Base-by-base conservation (phyloP, 1,140 invertebrate species). In the Trachymyrmex septentrionalis region DNA sequence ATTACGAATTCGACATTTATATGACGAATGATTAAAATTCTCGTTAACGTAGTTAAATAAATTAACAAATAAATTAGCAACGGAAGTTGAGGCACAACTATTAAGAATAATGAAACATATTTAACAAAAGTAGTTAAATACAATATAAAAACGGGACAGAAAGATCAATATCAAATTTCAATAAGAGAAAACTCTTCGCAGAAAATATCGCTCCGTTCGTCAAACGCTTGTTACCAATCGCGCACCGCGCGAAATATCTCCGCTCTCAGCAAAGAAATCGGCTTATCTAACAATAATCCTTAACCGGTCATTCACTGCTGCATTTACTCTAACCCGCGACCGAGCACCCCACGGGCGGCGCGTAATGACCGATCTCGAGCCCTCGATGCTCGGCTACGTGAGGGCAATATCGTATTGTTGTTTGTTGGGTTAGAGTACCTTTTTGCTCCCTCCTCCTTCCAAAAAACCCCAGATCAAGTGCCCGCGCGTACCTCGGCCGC, bases 321-420 rank as follows among this genome's bases (percentile, higher is more conserved):
- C 59, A 67, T 64, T 64, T 78, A 50, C 61, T 63, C 48, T 78
- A 78, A 64, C 73, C 19, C 59, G 59, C 82, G 63, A 55, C 21
- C 64, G 64, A 81, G 64, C 64, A 53, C 53, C 67, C 80, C 67
- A 82, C 67, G 34, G 53, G 75, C 66, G 75, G 80, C 85, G 89
- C 88, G 91, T 93, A 93, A 93, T 93, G 92, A 90, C 76, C 90
- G 92, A 93, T 92, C 86, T 84, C 87, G 86, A 88, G 85, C 87
- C 86, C 73, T 88, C 89, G 89, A 90, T 90, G 86, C 69, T 21
- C 44, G 80, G 30, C 27, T 91, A 94, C 93, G 92, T 92, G 93
- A 93, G 91, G 91, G 86, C 91, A 92, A 93, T 93, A 91, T 90
- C 88, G 90, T 93, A 94, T 93, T 93, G 92, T 93, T 93, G 93